Evolutionary conservation across 1,140 invertebrate species (phyloP), one percentile per base, ranked within the genome.

Genomic region (Papilio helenus): DNA sequence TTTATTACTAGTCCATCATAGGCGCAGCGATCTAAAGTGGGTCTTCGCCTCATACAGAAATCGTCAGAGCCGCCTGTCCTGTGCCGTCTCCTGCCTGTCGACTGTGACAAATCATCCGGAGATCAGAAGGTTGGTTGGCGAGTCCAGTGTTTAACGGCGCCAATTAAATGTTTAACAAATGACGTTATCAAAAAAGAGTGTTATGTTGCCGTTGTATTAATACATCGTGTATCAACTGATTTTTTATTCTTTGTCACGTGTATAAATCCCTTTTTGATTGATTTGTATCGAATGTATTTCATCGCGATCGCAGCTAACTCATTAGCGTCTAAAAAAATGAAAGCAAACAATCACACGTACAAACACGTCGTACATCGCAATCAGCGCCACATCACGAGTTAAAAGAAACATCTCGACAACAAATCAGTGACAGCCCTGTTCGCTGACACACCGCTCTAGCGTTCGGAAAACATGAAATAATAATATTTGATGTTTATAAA

Each of bases 401-500:
- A 91, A 92, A 89, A 90, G 90, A 91, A 91, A 90, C 86, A 87
- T 92, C 87, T 86, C 86, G 80, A 85, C 88, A 88, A 88, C 90
- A 90, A 90, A 92, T 90, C 90, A 87, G 84, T 88, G 89, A 88
- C 91, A 92, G 83, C 88, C 88, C 88, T 89, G 79, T 82, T 82
- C 73, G 55, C 34, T 20, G 80, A 88, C 86, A 88, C 72, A 90
- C 86, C 18, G 87, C 0, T 34, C 3, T 14, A 9, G 4, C 79
- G 55, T 61, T 82, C 61, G 46, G 34, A 26, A 5, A 83, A 29
- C 79, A 79, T 18, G 34, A 20, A 51, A 29, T 49, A 12, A 20
- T 39, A 42, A 39, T 61, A 61, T 77, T 18, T 26, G 18, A 78
- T 61, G 16, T 23, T 23, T 61, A 8, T 2, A 2, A 61, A 12